phyloP scores from a whole-genome alignment of 2,113 vertebrate genomes.

The Eulemur rufifrons region DNA sequence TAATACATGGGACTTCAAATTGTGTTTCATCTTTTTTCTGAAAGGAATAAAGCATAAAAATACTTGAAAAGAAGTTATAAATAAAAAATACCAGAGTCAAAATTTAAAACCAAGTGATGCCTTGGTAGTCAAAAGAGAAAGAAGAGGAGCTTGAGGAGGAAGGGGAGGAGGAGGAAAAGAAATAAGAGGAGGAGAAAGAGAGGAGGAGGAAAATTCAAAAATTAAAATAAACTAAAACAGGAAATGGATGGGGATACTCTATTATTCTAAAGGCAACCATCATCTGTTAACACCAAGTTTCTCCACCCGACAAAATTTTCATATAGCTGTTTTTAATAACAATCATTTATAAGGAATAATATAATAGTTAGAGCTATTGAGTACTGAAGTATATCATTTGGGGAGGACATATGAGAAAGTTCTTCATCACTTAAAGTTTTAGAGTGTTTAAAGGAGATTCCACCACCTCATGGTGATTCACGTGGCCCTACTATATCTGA shows the following conservation, averaged over 20 bases:
- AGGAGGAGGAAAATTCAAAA: background rate
- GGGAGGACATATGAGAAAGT: background rate
- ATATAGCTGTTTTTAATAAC: background rate
- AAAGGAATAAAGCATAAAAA: background rate
- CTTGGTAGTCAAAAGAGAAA: background rate
- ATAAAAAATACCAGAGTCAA: slow-evolving; percentile 25
- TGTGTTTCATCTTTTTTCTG: background rate
- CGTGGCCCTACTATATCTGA: background rate
- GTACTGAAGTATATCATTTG: background rate
- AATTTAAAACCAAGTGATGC: background rate
- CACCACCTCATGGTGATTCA: background rate
- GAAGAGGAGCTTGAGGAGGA: background rate
- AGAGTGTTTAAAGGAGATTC: background rate
- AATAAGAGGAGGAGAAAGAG: background rate
- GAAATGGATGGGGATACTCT: background rate
- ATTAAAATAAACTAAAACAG: background rate
- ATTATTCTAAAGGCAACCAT: background rate
- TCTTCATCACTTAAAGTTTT: background rate
- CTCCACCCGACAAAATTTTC: background rate
- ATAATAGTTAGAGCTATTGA: background rate
- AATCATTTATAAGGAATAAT: background rate
- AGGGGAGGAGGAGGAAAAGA: background rate
- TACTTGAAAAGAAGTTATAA: background rate
- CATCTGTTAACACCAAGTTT: background rate
- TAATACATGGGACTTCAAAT: background rate